These are phyloP conservation scores for Zoanthus gigantus DNA, from an alignment of 92 coral and sea anemone species.

Conservation along the genomic window DNA sequence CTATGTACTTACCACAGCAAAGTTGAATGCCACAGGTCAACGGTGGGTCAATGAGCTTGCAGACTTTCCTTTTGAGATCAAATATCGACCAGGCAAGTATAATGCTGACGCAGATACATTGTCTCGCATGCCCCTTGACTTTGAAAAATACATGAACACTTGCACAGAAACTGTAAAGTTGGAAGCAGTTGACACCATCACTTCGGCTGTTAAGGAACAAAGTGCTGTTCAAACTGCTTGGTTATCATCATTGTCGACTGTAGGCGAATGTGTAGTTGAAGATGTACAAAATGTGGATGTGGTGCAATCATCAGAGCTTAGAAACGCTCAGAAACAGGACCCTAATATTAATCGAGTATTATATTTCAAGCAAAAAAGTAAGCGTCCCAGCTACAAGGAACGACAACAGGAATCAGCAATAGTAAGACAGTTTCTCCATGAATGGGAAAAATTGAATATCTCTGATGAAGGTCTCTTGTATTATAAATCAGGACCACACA, in stretches of 20 bases:
- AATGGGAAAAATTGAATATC: constrained; percentile 55
- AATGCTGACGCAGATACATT: constrained; percentile 57
- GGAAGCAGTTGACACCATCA: constrained; percentile 44
- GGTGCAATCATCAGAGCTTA: constrained; percentile 32
- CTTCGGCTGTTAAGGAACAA: constrained; percentile 22
- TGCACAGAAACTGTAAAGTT: constrained; percentile 50
- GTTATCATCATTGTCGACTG: constrained; percentile 36
- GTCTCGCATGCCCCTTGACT: constrained; percentile 49
- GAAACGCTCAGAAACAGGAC: constrained; percentile 52
- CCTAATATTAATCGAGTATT: constrained; percentile 46
- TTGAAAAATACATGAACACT: constrained; percentile 38
- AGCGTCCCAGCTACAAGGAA: constrained; percentile 44
- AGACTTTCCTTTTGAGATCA: constrained; percentile 59
- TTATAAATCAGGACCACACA: constrained; percentile 23
- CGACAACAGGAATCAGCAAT: constrained; percentile 53
- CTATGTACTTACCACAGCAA: constrained; percentile 60
- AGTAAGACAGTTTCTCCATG: constrained; percentile 46
- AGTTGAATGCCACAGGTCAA: constrained; percentile 61
- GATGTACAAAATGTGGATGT: constrained; percentile 21
- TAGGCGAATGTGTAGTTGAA: constrained; percentile 13
- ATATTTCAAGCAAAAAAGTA: constrained; percentile 43
- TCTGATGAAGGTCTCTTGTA: constrained; percentile 34
- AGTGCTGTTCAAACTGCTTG: constrained; percentile 27
- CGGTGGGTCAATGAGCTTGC: constrained; percentile 68
- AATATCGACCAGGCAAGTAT: constrained; percentile 54